These are phyloP conservation scores for Drosophila birchii DNA, from an alignment of 2,888 invertebrate genomes.

Conservation along the genomic window DNA sequence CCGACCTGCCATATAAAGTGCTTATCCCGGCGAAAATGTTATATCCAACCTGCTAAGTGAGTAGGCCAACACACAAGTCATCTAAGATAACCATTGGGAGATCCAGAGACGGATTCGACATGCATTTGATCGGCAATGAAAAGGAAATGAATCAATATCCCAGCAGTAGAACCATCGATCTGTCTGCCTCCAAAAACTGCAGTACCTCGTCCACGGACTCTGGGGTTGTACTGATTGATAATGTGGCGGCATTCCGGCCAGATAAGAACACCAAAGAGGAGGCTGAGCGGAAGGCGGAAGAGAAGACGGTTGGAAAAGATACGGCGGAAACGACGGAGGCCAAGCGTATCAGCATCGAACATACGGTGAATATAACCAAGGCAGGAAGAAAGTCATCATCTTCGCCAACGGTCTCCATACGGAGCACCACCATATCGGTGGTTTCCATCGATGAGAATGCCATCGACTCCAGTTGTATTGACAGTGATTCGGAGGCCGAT, in stretches of 20 bases:
- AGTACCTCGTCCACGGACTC: constrained; percentile 83
- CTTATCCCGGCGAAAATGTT: constrained; percentile 27
- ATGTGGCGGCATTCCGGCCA: constrained; percentile 56
- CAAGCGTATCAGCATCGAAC: constrained; percentile 68
- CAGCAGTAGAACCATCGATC: constrained; percentile 54
- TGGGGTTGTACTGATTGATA: constrained; percentile 81
- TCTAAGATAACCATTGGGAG: background rate
- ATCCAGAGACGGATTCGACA: constrained; percentile 40
- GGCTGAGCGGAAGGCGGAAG: constrained; percentile 25
- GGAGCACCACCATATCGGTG: constrained; percentile 82
- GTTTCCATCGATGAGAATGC: constrained; percentile 82
- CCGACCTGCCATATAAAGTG: constrained; percentile 31
- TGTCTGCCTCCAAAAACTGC: constrained; percentile 67
- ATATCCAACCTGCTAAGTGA: constrained; percentile 36
- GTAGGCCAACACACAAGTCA: constrained; percentile 12
- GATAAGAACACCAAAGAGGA: constrained; percentile 53
- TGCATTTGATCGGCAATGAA: constrained; percentile 69
- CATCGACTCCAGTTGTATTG: constrained; percentile 82
- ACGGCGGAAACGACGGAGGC: constrained; percentile 1
- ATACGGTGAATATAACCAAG: constrained; percentile 58
- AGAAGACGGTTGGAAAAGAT: constrained; percentile 2
- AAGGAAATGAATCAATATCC: constrained; percentile 60
- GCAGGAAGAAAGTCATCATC: constrained; percentile 19
- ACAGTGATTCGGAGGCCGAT: constrained; percentile 81
- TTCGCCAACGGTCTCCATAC: constrained; percentile 81